Percentiles rank a stretch among this genome's conserved stretches.
Conservation (phyloP, 1,140 invertebrate species). For the Drosophila rufa region DNA sequence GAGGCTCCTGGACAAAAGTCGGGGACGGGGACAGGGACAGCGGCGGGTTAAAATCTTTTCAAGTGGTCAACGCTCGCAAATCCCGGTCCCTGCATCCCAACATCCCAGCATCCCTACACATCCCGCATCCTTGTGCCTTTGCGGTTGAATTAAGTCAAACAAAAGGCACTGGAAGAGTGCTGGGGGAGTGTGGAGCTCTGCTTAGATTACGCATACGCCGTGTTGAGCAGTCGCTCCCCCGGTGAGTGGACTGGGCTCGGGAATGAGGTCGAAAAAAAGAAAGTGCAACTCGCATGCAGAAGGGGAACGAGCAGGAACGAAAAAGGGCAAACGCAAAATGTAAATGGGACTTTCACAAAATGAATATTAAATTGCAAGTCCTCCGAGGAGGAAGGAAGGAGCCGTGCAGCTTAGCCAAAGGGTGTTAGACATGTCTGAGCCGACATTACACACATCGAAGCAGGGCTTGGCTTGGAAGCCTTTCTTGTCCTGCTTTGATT, state of each 20-base stretch:
- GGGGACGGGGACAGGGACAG: constrained; percentile 12
- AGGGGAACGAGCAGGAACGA: background rate
- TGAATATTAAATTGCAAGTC: constrained; percentile 78
- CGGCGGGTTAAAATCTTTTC: constrained; percentile 45
- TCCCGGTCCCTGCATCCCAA: constrained; percentile 15
- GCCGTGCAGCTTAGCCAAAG: constrained; percentile 32
- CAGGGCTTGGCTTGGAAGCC: constrained; percentile 16
- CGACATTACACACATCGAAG: constrained; percentile 49
- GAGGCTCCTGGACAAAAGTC: constrained; percentile 18
- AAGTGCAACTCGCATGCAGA: constrained; percentile 55
- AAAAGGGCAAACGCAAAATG: constrained; percentile 67
- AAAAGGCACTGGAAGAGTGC: constrained; percentile 46
- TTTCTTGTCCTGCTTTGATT: constrained; percentile 4
- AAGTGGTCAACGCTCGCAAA: constrained; percentile 54
- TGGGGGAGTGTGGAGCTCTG: constrained; percentile 32
- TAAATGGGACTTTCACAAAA: constrained; percentile 79
- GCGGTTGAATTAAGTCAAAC: constrained; percentile 79
- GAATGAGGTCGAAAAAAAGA: constrained; percentile 57
- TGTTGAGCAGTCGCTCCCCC: constrained; percentile 44
- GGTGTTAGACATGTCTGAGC: constrained; percentile 60
- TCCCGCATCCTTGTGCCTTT: constrained; percentile 64
- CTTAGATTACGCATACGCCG: constrained; percentile 78
- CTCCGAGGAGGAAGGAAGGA: background rate
- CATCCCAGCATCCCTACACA: background rate
- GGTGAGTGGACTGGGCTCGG: constrained; percentile 1